A percentile compares a stretch with the other conserved stretches of the same genome.
These are phyloP conservation scores for Streptopelia turtur DNA, from an alignment of 2,797 vertebrate species.

Conservation along the genomic window DNA sequence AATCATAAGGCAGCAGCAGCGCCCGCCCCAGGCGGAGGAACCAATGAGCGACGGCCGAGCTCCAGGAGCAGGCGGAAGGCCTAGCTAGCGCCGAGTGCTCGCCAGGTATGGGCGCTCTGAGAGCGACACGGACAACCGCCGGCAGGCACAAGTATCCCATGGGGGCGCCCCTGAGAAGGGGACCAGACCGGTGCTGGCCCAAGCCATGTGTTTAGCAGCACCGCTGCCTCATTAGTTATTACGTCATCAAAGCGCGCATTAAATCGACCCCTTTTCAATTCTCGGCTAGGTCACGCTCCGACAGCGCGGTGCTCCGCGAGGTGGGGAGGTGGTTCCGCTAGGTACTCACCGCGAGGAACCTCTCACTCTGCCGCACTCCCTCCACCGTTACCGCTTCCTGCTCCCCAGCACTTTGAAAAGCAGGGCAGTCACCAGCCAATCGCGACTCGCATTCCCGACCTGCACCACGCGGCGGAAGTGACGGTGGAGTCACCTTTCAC, in stretches of 20 bases:
- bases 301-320: not conserved
- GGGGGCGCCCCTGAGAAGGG: not conserved
- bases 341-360: not conserved
- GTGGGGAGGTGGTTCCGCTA: not conserved
- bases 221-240: conserved; percentile 75
- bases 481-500: not conserved
- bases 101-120: not conserved
- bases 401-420: conserved; percentile 75
- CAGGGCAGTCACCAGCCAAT: conserved; percentile 11
- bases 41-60: not conserved
- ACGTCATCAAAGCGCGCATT: conserved; percentile 97
- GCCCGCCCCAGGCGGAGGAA: not conserved
- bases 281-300: conserved; percentile 1
- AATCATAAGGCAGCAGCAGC: not conserved
- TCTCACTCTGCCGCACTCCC: not conserved
- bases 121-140: not conserved
- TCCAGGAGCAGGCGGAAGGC: conserved; percentile 36
- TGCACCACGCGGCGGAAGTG: not conserved
- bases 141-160: not conserved
- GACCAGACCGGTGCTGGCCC: not conserved
- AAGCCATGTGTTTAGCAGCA: conserved; percentile 45
- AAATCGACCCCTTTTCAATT: conserved; percentile 84
- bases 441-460: conserved; percentile 81
- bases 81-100: not conserved
- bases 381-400: conserved; percentile 44